These are phyloP conservation scores for Agrypnia vestita DNA, from an alignment of 1,140 invertebrate genomes.

Conservation along the genomic window DNA sequence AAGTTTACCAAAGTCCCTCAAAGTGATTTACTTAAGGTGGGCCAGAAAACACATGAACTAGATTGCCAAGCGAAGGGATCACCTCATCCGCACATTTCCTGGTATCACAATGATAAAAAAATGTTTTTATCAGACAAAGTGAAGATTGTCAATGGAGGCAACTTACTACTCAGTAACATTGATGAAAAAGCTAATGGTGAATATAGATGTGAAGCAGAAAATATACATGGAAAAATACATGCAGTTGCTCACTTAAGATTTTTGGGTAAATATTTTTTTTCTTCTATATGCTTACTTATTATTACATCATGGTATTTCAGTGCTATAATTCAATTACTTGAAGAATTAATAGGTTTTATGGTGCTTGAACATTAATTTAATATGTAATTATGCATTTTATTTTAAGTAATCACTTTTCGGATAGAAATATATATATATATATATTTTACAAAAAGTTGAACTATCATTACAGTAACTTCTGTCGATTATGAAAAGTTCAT, in stretches of 20 bases:
- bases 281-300: no score
- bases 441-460: no score
- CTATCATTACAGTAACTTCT: no score
- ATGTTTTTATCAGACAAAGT: conserved; percentile 73
- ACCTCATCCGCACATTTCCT: conserved; percentile 79
- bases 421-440: no score
- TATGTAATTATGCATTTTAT: no score
- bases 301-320: no score
- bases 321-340: no score
- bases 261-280: conserved; percentile 74
- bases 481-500: no score
- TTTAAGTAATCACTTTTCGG: no score
- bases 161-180: conserved; percentile 77
- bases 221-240: conserved; percentile 78
- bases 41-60: conserved; percentile 69
- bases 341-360: no score
- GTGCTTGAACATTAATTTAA: no score
- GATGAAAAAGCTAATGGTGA: conserved; percentile 77
- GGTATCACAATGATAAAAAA: conserved; percentile 79
- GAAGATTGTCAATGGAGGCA: conserved; percentile 75
- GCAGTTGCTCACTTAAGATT: conserved; percentile 79
- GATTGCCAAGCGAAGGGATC: conserved; percentile 79
- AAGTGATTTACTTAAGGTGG: conserved; percentile 18
- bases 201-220: conserved; percentile 83
- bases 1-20: conserved; percentile 59